Base-by-base conservation (phyloP, 2,888 invertebrate genomes). In the Cremastobaeus sp. region DNA sequence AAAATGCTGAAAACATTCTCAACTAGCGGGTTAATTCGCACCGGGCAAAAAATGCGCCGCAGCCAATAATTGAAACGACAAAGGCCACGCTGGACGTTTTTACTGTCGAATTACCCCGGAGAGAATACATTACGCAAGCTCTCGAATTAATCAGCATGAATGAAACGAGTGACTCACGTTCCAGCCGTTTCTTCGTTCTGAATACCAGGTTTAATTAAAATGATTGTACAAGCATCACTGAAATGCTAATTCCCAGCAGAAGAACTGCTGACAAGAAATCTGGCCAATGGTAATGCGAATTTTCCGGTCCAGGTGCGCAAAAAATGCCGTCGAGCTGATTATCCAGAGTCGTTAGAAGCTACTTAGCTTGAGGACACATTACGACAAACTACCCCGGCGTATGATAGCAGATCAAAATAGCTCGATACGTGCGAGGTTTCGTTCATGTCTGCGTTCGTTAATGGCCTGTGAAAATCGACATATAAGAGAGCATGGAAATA, bases 191-290 rank as follows among this genome's bases (percentile, higher is more conserved):
- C 55, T 55, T 59, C 68, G 35, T 59, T 5, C 35, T 20, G 52
- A 59, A 43, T 59, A 35, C 12, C 54, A 37, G 32, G 47, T 55
- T 55, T 62, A 69, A 69, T 62, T 69, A 69, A 70, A 70, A 60
- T 55, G 47, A 60, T 54, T 54, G 59, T 59, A 39, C 45, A 52
- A 60, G 60, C 54, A 60, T 43, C 59, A 8, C 39, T 60, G 18
- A 60, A 54, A 60, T 69, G 60, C 54, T 69, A 69, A 69, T 69
- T 68, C 54, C 39, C 12, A 25, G 21, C 28, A 30, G 35, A 37
- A 37, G 43, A 45, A 37, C 45, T 11, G 11, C 12, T 17, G 20
- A 11, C 14, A 48, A 66, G 30, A 32, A 57, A 14, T 15, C n/a
- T 6, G 18, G 9, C 14, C 21, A 47, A 48, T 55, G 48, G 55